Percentiles rank a stretch among this genome's conserved stretches.
Evolutionary conservation across 2,888 invertebrate genomes (phyloP).

Genomic region (Andrena minutula): DNA sequence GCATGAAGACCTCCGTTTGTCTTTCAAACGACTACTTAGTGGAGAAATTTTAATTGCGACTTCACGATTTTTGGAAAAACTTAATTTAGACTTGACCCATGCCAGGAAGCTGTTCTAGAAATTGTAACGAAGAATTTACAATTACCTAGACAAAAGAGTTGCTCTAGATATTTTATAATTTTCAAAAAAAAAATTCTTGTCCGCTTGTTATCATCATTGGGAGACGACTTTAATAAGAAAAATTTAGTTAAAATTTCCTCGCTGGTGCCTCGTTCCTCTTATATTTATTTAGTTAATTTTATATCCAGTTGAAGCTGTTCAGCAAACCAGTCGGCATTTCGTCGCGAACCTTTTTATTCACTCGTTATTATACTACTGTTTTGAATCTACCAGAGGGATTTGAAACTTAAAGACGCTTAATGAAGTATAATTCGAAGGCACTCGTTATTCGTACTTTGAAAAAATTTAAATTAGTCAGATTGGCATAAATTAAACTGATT

Average conservation of each 20-base stretch:
- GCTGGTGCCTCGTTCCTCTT: not conserved
- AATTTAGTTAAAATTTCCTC: not conserved
- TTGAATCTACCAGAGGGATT: too few relatives aligned
- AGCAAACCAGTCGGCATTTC: not conserved
- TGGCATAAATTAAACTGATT: too few relatives aligned
- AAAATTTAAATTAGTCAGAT: not conserved
- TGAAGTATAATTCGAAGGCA: not conserved
- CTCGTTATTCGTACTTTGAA: not conserved
- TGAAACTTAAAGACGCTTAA: too few relatives aligned
- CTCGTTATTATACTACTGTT: too few relatives aligned
- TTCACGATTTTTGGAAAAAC: not conserved
- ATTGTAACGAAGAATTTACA: too few relatives aligned
- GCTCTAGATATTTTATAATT: too few relatives aligned
- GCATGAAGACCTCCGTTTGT: constrained; percentile 1
- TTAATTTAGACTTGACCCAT: too few relatives aligned
- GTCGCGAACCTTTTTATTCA: constrained; percentile 12
- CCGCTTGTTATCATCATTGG: too few relatives aligned
- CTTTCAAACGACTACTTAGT: not conserved
- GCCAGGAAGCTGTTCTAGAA: too few relatives aligned
- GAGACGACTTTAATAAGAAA: not conserved
- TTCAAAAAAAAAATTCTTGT: too few relatives aligned
- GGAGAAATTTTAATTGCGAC: constrained; percentile 5
- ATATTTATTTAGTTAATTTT: constrained; percentile 1
- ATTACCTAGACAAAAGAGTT: too few relatives aligned
- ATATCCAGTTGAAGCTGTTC: not conserved